Base-by-base conservation (phyloP, 2,888 invertebrate species). In the Rhyacophila evoluta region DNA sequence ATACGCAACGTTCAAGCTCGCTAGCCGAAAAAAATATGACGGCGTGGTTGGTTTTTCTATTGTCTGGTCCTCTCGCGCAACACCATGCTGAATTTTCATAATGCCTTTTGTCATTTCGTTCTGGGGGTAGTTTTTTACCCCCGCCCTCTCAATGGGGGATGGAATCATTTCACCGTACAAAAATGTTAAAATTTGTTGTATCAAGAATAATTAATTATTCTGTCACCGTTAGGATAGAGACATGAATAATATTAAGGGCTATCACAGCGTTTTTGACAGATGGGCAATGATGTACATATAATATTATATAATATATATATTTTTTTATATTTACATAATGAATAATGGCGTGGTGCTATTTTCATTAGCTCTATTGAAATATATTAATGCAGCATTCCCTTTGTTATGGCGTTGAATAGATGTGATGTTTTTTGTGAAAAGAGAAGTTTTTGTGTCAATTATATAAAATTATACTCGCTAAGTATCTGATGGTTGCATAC, bases 21-120 rank as follows among this genome's bases (percentile, higher is more conserved):
- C 69, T 29, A 29, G 33, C 12, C 12, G 1, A 69, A 69, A 69
- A 77, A 75, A 75, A 78, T 75, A 78, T 70, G 74, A 55, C 74
- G 25, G 55, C 25, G 55, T 74, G 29, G 41, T 68, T 73, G 67
- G 28, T 10, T 70, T 29, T 71, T 12, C 81, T 69, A 81, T 81
- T 81, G 81, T 81, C 77, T 71, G 75, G 38, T 71, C 29, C 69
- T 12, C 55, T 75, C 39, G 69, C 79, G 36, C 70, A 77, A 77
- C 71, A 74, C 36, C 71, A 67, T 74, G 80, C 29, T 71, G 70
- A 74, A 79, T 78, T 81, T 77, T 79, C 78, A 79, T 77, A 77
- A 79, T 77, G 70, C 70, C 77, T 55, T 73, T 77, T 77, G 77
- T 77, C 77, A 37, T 77, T 77, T 28, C 25, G 55, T 55, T 55